Evolutionary conservation across 2,797 vertebrate genomes (phyloP).

Genomic region (Molossus alvarezi): DNA sequence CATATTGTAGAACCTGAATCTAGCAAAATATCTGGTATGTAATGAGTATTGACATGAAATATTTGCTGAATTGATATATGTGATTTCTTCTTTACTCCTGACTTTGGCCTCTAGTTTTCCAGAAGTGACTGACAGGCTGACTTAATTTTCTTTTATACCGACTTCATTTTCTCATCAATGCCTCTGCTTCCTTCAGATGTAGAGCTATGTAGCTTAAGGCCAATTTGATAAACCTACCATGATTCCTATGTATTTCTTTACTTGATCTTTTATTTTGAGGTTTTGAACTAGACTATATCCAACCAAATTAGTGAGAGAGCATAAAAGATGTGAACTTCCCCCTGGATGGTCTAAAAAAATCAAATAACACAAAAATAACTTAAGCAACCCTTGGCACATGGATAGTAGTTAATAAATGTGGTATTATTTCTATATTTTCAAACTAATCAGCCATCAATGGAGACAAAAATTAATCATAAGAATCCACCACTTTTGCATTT

Average conservation of each 20-base stretch:
- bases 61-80: not conserved
- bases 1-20: not conserved
- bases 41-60: not conserved
- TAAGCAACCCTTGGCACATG: not conserved
- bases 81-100: not conserved
- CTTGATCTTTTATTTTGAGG: slow-evolving; percentile 9
- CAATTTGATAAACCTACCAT: not conserved
- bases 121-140: not conserved
- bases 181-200: not conserved
- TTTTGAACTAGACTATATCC: not conserved
- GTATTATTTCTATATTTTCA: not conserved
- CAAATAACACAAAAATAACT: not conserved
- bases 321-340: not conserved
- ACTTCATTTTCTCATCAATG: not conserved
- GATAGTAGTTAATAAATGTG: not conserved
- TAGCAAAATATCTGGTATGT: not conserved
- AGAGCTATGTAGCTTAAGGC: not conserved
- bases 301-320: slow-evolving; percentile 4
- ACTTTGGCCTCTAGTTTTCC: not conserved
- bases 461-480: not conserved
- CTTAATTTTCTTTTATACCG: not conserved
- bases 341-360: not conserved
- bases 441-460: not conserved
- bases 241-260: slow-evolving; percentile 50
- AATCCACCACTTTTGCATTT: not conserved